Evolutionary conservation across 2,888 invertebrate species (phyloP).

Genomic region (Aspidiotus destructor): DNA sequence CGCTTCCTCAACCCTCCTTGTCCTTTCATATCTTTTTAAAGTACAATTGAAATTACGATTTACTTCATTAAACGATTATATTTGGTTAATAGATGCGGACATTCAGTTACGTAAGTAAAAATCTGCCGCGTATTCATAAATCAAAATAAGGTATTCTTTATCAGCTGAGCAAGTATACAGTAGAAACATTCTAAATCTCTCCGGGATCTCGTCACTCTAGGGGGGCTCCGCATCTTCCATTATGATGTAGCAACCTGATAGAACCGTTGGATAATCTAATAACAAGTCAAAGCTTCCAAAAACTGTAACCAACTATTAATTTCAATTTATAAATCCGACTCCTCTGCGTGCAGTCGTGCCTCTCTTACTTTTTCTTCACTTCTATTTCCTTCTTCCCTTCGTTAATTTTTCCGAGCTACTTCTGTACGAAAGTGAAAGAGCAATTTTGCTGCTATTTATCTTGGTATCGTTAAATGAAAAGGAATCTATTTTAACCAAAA

Average conservation of each 20-base stretch:
- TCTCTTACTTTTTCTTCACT: constrained; percentile 1
- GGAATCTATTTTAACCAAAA: neutral
- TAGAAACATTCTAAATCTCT: constrained; percentile 29
- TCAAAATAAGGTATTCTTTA: constrained; percentile 24
- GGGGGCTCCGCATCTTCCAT: constrained; percentile 24
- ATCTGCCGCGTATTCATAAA: constrained; percentile 28
- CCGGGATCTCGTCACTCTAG: constrained; percentile 22
- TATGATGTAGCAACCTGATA: constrained; percentile 31
- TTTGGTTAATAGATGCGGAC: constrained; percentile 29
- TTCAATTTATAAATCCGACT: constrained; percentile 28
- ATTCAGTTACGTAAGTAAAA: constrained; percentile 26
- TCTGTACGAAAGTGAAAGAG: neutral
- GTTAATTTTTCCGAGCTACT: neutral
- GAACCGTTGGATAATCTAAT: constrained; percentile 28
- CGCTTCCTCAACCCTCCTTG: neutral
- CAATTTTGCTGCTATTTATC: constrained; percentile 10
- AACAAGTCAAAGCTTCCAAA: constrained; percentile 29
- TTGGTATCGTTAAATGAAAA: constrained; percentile 16
- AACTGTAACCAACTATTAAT: constrained; percentile 29
- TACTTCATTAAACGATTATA: constrained; percentile 31
- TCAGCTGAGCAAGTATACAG: neutral
- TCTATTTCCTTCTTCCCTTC: constrained; percentile 2
- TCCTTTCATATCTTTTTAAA: neutral
- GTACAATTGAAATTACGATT: constrained; percentile 24
- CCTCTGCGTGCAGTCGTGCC: constrained; percentile 26